Conservation (phyloP, 2,888 invertebrate species). For the Acheta domesticus region DNA sequence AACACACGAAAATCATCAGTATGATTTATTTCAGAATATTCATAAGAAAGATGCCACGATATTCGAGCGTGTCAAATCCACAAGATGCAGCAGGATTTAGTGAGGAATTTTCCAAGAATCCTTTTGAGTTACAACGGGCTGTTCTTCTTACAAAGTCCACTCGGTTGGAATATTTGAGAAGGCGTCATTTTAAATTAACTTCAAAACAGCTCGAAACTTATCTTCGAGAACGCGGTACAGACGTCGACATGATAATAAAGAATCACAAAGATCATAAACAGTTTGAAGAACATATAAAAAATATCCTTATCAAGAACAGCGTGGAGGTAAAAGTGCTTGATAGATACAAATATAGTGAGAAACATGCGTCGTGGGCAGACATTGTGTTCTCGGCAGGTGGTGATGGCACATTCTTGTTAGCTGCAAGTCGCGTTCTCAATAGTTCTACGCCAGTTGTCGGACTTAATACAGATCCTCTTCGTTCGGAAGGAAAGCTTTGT, state of each 20-base stretch:
- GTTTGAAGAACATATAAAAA: slow-evolving; percentile 63
- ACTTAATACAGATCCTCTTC: slow-evolving; percentile 91
- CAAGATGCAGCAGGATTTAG: too few species aligned
- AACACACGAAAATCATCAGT: too few species aligned
- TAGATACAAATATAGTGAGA: slow-evolving; percentile 59
- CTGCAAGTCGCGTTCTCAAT: slow-evolving; percentile 77
- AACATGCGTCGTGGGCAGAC: slow-evolving; percentile 86
- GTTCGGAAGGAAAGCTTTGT: slow-evolving; percentile 91
- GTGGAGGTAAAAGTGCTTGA: slow-evolving; percentile 63
- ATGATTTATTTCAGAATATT: too few species aligned
- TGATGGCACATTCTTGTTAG: slow-evolving; percentile 94
- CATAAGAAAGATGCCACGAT: too few species aligned
- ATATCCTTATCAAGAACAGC: slow-evolving; percentile 62
- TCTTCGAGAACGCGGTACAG: slow-evolving; percentile 76
- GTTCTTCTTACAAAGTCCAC: slow-evolving; percentile 88
- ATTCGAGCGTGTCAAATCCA: too few species aligned
- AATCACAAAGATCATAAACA: slow-evolving; percentile 79
- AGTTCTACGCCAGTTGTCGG: slow-evolving; percentile 89
- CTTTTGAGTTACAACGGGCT: slow-evolving; percentile 49
- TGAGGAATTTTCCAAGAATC: too few species aligned
- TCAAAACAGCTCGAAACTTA: slow-evolving; percentile 64
- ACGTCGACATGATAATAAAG: slow-evolving; percentile 73
- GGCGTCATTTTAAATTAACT: slow-evolving; percentile 62
- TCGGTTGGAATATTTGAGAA: slow-evolving; percentile 81
- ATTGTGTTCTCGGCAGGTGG: slow-evolving; percentile 85